These are phyloP conservation scores for Chironomus riparius DNA, from an alignment of 2,888 invertebrate species.

Conservation along the genomic window DNA sequence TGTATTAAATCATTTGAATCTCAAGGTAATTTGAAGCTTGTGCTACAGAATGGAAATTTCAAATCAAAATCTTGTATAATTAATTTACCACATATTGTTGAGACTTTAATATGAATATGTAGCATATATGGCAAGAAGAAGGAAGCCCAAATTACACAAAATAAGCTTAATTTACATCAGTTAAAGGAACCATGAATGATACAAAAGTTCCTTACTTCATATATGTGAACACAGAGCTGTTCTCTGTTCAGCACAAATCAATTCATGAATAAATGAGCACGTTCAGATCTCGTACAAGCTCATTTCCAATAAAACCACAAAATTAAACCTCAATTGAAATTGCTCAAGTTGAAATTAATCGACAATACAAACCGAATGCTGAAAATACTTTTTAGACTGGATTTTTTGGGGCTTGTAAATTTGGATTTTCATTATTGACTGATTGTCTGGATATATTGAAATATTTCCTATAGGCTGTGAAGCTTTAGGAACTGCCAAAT, in stretches of 20 bases:
- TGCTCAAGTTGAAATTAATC: slow-evolving; percentile 16
- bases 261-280: no score
- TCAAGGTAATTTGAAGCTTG: no score
- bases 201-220: not conserved
- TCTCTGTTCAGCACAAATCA: no score
- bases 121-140: not conserved
- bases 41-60: not conserved
- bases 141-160: not conserved
- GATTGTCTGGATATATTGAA: no score
- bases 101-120: not conserved
- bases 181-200: not conserved
- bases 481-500: no score
- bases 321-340: not conserved
- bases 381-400: not conserved
- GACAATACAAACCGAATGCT: slow-evolving; percentile 5
- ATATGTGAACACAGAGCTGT: no score
- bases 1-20: no score
- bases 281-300: not conserved
- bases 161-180: not conserved
- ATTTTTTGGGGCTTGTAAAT: no score
- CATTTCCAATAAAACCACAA: not conserved
- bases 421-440: no score
- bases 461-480: no score
- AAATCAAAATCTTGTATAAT: not conserved
- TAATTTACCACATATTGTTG: not conserved